A percentile compares a stretch with the other conserved stretches of the same genome.
These are phyloP conservation scores for Zeuzera pyrina DNA, from an alignment of 2,888 invertebrate genomes.

Conservation along the genomic window DNA sequence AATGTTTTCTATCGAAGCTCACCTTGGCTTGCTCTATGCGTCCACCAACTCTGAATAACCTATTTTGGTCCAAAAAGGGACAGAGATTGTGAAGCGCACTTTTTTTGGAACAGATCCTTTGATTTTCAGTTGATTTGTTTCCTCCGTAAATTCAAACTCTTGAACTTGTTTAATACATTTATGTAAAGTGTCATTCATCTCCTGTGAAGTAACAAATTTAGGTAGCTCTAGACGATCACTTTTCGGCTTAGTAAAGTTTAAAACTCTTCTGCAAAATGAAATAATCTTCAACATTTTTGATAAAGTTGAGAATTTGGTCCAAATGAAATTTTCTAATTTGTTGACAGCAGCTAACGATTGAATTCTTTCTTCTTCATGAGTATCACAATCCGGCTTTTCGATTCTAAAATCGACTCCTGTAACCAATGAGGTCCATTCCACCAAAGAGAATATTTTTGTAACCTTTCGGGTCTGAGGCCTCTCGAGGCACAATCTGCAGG, in stretches of 20 bases:
- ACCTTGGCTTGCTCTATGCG: constrained; percentile 6
- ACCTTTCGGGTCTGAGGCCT: not conserved
- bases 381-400: not conserved
- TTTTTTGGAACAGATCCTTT: not conserved
- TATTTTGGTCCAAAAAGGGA: constrained; percentile 6
- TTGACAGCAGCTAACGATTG: not conserved
- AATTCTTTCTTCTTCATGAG: not conserved
- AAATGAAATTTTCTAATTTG: not conserved
- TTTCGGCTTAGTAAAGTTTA: not conserved
- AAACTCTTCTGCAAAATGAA: not conserved
- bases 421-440: not conserved
- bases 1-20: constrained; percentile 10
- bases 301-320: not conserved
- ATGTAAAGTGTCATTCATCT: not conserved
- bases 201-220: not conserved
- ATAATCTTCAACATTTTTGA: not conserved
- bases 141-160: not conserved
- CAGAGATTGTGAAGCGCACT: not conserved
- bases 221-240: not conserved
- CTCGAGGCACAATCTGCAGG: not conserved
- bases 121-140: constrained; percentile 1
- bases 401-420: not conserved
- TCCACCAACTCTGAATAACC: constrained; percentile 11
- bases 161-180: constrained; percentile 1
- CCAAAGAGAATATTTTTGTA: not conserved